Percentiles rank a stretch among this genome's conserved stretches.
These are phyloP conservation scores for Exocentrus adspersus DNA, from an alignment of 2,888 invertebrate species.

Conservation along the genomic window DNA sequence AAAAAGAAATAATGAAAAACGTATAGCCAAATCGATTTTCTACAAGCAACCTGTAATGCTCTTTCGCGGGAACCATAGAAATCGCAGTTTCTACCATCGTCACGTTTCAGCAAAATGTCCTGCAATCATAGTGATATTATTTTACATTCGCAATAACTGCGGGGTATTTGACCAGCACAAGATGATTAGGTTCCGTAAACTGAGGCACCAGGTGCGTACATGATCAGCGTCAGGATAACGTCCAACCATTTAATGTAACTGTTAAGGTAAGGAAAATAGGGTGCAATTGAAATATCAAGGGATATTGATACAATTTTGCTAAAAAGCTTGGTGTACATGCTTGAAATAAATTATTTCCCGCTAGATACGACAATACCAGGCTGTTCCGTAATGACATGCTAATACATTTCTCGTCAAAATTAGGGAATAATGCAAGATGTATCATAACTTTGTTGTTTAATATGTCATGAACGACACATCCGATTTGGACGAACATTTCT, in stretches of 20 bases:
- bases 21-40: too few relatives aligned
- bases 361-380: too few relatives aligned
- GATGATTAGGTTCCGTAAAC: conserved; percentile 38
- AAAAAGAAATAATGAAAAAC: too few relatives aligned
- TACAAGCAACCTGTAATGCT: too few relatives aligned
- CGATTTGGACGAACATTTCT: too few relatives aligned
- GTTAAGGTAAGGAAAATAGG: conserved; percentile 5
- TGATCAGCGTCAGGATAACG: conserved; percentile 9
- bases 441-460: too few relatives aligned
- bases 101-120: conserved; percentile 50
- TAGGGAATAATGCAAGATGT: too few relatives aligned
- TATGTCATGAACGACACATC: too few relatives aligned
- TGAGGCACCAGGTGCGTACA: conserved; percentile 33
- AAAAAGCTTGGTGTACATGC: neutral
- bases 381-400: too few relatives aligned
- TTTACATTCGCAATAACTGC: conserved; percentile 51
- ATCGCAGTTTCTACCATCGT: conserved; percentile 41
- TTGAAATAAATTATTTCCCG: neutral
- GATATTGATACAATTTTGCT: conserved; percentile 10
- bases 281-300: conserved; percentile 5
- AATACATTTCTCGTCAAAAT: too few relatives aligned
- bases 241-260: neutral
- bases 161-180: conserved; percentile 28
- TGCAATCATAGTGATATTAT: conserved; percentile 50
- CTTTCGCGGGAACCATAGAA: conserved; percentile 6